phyloP scores from a whole-genome alignment of 2,113 vertebrate genomes.

The Cyanistes caeruleus region DNA sequence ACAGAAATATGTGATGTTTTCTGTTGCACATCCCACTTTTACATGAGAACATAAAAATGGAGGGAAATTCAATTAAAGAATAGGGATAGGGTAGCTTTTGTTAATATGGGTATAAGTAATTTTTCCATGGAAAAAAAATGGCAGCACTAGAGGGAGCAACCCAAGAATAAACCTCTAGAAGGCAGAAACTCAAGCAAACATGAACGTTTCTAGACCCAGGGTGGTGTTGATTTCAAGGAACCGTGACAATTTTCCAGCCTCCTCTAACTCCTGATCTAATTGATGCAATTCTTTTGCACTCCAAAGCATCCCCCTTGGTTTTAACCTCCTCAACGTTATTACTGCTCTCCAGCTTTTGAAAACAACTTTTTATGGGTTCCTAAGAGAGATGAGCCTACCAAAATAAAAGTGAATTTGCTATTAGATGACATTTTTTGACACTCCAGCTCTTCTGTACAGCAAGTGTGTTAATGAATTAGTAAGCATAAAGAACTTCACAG shows the following conservation, averaged over 20 bases:
- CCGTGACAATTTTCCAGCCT: background rate
- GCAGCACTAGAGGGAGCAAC: background rate
- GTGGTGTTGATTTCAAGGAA: background rate
- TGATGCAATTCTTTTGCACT: background rate
- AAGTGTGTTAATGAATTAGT: constrained; percentile 13
- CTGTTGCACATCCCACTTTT: background rate
- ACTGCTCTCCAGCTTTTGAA: background rate
- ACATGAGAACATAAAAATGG: background rate
- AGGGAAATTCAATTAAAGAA: background rate
- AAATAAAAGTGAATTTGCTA: constrained; percentile 33
- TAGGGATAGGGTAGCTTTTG: background rate
- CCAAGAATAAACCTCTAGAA: background rate
- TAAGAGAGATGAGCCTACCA: background rate
- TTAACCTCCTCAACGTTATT: constrained; percentile 20
- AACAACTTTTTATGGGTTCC: background rate
- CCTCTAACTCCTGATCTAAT: background rate
- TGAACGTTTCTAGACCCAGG: background rate
- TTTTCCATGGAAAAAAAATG: background rate
- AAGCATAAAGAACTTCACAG: background rate
- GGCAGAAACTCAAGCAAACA: background rate
- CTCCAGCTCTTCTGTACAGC: background rate
- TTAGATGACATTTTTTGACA: constrained; percentile 27
- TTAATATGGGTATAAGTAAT: background rate
- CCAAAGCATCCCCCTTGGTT: background rate
- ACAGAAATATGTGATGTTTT: background rate